Conservation (phyloP, 2,113 vertebrate genomes). For the Platysternon megacephalum region DNA sequence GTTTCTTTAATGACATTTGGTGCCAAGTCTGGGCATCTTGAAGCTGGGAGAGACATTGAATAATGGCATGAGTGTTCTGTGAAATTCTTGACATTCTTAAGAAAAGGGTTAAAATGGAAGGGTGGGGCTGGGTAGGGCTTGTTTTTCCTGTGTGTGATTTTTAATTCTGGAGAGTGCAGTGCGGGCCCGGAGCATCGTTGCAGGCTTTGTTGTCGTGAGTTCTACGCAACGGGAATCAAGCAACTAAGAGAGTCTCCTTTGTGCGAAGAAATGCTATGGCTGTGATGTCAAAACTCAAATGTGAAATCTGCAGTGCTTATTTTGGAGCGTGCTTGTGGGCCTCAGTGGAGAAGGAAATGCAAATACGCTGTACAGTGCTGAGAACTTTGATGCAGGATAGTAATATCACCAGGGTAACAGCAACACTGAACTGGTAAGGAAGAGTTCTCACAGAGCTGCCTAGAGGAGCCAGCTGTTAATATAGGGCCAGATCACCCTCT, state of each 20-base stretch:
- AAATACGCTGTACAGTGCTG: neutral
- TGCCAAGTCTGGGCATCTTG: conserved; percentile 56
- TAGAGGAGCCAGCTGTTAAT: neutral
- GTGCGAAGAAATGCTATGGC: accelerated
- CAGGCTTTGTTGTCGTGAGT: neutral
- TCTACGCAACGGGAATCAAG: neutral
- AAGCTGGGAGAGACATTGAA: conserved; percentile 31
- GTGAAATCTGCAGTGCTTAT: neutral
- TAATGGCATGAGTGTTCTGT: conserved; percentile 75
- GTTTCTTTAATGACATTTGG: conserved; percentile 43
- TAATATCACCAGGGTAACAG: neutral
- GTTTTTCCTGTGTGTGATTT: neutral
- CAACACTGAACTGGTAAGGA: neutral
- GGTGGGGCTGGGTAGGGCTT: neutral
- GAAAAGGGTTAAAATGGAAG: neutral
- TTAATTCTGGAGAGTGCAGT: neutral
- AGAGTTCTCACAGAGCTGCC: neutral
- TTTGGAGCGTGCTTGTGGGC: neutral
- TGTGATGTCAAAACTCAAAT: neutral
- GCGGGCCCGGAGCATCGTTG: neutral
- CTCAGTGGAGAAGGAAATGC: neutral
- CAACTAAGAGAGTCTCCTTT: neutral
- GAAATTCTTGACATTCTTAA: conserved; percentile 81
- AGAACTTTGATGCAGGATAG: neutral
- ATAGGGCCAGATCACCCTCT: neutral